phyloP scores from a whole-genome alignment of 2,113 vertebrate genomes.

The Spea multiplicata region DNA sequence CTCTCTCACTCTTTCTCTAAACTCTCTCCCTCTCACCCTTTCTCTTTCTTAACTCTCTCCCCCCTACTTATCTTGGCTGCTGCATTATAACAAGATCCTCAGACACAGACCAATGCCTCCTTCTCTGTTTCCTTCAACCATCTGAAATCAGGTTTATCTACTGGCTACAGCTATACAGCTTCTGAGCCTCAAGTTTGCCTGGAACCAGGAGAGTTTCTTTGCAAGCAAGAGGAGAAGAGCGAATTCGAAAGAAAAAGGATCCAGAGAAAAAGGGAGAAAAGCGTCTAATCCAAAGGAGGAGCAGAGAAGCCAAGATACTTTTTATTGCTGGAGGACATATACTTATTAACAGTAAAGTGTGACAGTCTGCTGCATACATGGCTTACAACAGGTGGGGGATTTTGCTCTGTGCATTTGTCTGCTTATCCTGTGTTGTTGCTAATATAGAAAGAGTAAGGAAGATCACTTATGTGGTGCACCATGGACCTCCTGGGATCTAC shows the following conservation, averaged over 20 bases:
- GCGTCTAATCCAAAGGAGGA: neutral
- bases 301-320: neutral
- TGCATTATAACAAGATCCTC: slow-evolving; percentile 4
- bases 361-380: slow-evolving; percentile 59
- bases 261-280: neutral
- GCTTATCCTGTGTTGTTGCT: slow-evolving; percentile 51
- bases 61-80: slow-evolving; percentile 49
- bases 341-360: neutral
- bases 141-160: slow-evolving; percentile 52
- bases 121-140: slow-evolving; percentile 50
- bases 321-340: neutral
- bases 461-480: slow-evolving; percentile 81
- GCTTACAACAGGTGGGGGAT: slow-evolving; percentile 72
- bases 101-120: slow-evolving; percentile 47
- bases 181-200: slow-evolving; percentile 37
- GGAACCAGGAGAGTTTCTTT: slow-evolving; percentile 17
- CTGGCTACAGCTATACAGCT: slow-evolving; percentile 37
- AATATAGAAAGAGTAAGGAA: slow-evolving; percentile 57
- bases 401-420: slow-evolving; percentile 64
- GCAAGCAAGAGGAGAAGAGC: slow-evolving; percentile 10
- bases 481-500: slow-evolving; percentile 64
- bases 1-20: slow-evolving; percentile 49
- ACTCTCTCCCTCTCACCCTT: slow-evolving; percentile 44
- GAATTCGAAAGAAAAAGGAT: slow-evolving; percentile 3
- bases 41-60: slow-evolving; percentile 12